Evolutionary conservation across 30 jellyfish, hydroid and myxozoan genomes (phyloP).

Genomic region (Cassiopea xamachana): DNA sequence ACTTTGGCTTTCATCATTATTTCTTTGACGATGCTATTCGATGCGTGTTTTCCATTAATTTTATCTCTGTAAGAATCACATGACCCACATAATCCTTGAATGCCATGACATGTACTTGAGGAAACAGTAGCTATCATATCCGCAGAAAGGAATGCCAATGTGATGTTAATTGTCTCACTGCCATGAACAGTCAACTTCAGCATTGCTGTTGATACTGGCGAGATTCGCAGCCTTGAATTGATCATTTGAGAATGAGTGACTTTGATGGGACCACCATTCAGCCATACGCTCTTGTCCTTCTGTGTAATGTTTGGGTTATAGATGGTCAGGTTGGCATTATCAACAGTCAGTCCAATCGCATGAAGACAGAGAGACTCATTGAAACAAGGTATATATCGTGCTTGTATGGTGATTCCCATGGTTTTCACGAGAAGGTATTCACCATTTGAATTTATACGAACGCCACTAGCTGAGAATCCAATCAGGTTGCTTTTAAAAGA

Average conservation of each 20-base stretch:
- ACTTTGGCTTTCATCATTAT: slow-evolving; percentile 15
- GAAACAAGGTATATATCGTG: slow-evolving; percentile 39
- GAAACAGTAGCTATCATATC: slow-evolving; percentile 38
- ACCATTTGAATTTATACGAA: slow-evolving; percentile 11
- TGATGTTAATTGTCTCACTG: neutral
- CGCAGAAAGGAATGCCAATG: slow-evolving; percentile 24
- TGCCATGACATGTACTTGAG: slow-evolving; percentile 16
- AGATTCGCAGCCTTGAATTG: slow-evolving; percentile 4
- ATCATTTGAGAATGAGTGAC: slow-evolving; percentile 5
- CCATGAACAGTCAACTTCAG: slow-evolving; percentile 9
- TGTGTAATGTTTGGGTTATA: slow-evolving; percentile 57
- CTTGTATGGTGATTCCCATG: slow-evolving; percentile 32
- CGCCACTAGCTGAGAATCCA: slow-evolving; percentile 35
- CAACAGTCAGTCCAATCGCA: slow-evolving; percentile 43
- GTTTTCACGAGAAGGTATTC: slow-evolving; percentile 38
- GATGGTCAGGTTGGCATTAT: slow-evolving; percentile 31
- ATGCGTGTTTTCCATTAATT: neutral
- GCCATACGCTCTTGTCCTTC: slow-evolving; percentile 24
- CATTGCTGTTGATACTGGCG: slow-evolving; percentile 28
- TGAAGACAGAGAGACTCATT: slow-evolving; percentile 49
- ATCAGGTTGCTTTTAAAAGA: slow-evolving; percentile 34
- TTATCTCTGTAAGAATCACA: slow-evolving; percentile 19
- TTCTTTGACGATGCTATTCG: neutral
- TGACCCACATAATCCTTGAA: slow-evolving; percentile 53
- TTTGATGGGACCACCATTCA: slow-evolving; percentile 5